Percentiles rank a stretch among this genome's conserved stretches.
Conservation (phyloP, 2,888 invertebrate species). For the Andrena praecox region DNA sequence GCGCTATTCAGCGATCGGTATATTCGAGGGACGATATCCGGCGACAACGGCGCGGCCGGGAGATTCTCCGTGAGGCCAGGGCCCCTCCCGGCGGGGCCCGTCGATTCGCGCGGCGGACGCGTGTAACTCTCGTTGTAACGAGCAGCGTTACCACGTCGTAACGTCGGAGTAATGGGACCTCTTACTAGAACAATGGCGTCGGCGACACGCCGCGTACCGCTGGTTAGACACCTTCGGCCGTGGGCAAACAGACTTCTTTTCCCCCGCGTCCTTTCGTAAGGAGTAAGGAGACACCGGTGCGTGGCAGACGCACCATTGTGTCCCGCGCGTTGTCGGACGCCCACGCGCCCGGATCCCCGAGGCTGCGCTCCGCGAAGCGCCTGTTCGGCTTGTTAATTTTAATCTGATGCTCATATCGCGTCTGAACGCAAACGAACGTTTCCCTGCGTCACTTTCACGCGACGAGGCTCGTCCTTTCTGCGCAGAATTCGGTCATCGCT, state of each 20-base stretch:
- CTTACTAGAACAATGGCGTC: conserved; percentile 76
- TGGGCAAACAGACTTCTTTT: conserved; percentile 66
- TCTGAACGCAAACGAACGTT: conserved; percentile 10
- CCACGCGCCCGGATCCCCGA: conserved; percentile 70
- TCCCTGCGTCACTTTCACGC: neutral
- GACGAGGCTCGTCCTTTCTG: too few relatives aligned
- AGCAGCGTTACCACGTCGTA: conserved; percentile 75
- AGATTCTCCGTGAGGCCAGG: neutral
- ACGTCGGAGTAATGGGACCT: conserved; percentile 69
- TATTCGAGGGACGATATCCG: conserved; percentile 12
- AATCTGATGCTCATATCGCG: conserved; percentile 26
- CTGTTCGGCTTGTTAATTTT: conserved; percentile 61
- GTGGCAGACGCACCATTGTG: conserved; percentile 72
- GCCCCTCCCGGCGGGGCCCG: conserved; percentile 1
- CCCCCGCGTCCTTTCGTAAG: conserved; percentile 34
- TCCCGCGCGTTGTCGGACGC: conserved; percentile 70
- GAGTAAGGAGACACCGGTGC: conserved; percentile 51
- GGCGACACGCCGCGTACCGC: conserved; percentile 65
- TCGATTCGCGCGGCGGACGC: conserved; percentile 50
- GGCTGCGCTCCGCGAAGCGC: conserved; percentile 54
- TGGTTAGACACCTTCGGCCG: conserved; percentile 62
- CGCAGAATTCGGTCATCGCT: neutral
- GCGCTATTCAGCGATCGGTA: conserved; percentile 37
- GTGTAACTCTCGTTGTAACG: conserved; percentile 75
- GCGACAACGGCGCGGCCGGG: neutral